Evolutionary conservation across 2,797 vertebrate genomes (phyloP).

Genomic region (Eulemur coronatus): DNA sequence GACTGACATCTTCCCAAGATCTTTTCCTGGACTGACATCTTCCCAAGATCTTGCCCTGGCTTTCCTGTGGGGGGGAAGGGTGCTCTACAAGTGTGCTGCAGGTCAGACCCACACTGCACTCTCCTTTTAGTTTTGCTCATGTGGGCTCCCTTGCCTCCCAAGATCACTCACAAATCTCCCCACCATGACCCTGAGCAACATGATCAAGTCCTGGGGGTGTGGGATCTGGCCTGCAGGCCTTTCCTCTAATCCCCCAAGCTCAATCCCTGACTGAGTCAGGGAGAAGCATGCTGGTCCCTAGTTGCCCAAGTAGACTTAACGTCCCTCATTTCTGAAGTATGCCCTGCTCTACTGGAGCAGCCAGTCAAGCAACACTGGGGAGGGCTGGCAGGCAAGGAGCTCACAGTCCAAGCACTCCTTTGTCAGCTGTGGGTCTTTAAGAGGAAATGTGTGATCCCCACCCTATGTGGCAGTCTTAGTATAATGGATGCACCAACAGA

Average conservation of each 20-base stretch:
- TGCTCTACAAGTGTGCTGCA: neutral
- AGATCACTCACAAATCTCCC: neutral
- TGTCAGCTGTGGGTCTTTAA: neutral
- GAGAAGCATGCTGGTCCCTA: neutral
- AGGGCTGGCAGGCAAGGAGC: neutral
- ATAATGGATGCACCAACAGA: neutral
- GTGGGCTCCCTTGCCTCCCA: neutral
- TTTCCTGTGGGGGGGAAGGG: neutral
- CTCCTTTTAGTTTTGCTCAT: neutral
- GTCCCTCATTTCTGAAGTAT: neutral
- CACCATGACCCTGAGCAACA: neutral
- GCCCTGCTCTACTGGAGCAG: neutral
- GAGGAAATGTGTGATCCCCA: neutral
- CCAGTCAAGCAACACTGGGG: neutral
- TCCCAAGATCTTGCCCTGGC: neutral
- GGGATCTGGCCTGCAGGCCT: neutral
- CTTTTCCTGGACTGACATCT: neutral
- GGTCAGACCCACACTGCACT: neutral
- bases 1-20: neutral
- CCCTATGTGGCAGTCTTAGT: neutral
- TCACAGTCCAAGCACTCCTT: neutral
- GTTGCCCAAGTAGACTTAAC: neutral
- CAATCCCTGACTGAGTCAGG: neutral
- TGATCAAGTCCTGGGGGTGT: neutral
- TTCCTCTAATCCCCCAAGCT: neutral